Evolutionary conservation across 2,888 invertebrate species (phyloP).

Genomic region (Hirtodrosophila trivittata): DNA sequence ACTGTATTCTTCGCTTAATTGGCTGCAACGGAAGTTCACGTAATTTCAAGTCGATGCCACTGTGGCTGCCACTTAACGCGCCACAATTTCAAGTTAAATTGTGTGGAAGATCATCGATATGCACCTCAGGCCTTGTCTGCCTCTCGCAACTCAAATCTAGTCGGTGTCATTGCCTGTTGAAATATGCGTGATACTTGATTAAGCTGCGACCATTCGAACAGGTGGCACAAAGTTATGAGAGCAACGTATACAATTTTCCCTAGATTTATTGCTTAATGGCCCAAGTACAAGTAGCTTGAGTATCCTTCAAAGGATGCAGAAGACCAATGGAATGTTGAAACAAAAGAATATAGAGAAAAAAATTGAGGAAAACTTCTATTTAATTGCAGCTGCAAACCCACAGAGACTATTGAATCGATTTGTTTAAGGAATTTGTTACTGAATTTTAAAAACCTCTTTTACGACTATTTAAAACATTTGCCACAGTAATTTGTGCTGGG

Average conservation of each 20-base stretch:
- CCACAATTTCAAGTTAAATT: slow-evolving; percentile 61
- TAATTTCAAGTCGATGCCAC: slow-evolving; percentile 56
- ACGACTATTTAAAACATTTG: slow-evolving; percentile 41
- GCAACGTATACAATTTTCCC: too few species aligned
- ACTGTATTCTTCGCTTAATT: slow-evolving; percentile 58
- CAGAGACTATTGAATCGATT: too few species aligned
- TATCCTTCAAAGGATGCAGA: too few species aligned
- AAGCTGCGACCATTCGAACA: too few species aligned
- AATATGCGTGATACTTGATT: too few species aligned
- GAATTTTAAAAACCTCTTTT: slow-evolving; percentile 25
- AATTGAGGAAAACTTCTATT: too few species aligned
- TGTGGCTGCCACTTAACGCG: slow-evolving; percentile 18
- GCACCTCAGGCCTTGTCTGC: slow-evolving; percentile 1
- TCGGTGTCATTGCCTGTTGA: slow-evolving; percentile 23
- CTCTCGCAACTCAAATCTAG: slow-evolving; percentile 26
- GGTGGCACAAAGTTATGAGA: too few species aligned
- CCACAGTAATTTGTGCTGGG: slow-evolving; percentile 68
- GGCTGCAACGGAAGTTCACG: slow-evolving; percentile 69
- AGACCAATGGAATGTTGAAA: too few species aligned
- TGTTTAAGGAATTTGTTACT: neutral
- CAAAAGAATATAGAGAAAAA: too few species aligned
- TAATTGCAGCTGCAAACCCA: too few species aligned
- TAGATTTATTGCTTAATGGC: too few species aligned
- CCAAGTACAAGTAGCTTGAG: too few species aligned
- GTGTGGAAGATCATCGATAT: slow-evolving; percentile 66